A percentile compares a stretch with the other conserved stretches of the same genome.
Evolutionary conservation across 2,113 vertebrate genomes (phyloP).

Genomic region (Gasterosteus nipponicus): DNA sequence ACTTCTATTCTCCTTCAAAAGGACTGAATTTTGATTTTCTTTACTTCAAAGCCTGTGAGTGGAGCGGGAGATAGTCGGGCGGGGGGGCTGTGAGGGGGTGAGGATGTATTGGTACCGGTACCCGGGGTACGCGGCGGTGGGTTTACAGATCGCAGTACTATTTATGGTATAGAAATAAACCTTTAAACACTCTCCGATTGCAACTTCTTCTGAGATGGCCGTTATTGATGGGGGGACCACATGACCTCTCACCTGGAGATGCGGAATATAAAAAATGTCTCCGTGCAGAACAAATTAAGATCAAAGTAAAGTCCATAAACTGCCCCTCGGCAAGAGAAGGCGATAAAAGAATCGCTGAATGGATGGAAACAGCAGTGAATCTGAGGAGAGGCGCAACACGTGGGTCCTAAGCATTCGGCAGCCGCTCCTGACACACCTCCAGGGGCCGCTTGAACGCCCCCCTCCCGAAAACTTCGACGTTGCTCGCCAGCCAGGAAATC

Average conservation of each 20-base stretch:
- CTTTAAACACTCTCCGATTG: not conserved
- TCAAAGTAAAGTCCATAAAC: slow-evolving; percentile 6
- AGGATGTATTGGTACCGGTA: not conserved
- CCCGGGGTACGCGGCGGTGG: slow-evolving; percentile 11
- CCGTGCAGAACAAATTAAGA: slow-evolving; percentile 14
- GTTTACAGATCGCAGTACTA: slow-evolving; percentile 2
- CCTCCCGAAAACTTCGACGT: slow-evolving; percentile 90
- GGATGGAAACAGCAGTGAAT: slow-evolving; percentile 22
- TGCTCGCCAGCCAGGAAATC: slow-evolving; percentile 92
- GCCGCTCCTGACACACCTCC: slow-evolving; percentile 91
- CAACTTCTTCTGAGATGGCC: not conserved
- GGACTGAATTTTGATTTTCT: slow-evolving; percentile 29
- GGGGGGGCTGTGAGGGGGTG: not conserved
- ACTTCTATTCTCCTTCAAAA: not conserved
- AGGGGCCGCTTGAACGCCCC: slow-evolving; percentile 91
- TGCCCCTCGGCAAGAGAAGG: not conserved
- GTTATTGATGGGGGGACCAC: not conserved
- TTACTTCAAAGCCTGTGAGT: slow-evolving; percentile 19
- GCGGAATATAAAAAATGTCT: not conserved
- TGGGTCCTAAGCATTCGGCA: slow-evolving; percentile 86
- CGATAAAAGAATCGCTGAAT: slow-evolving; percentile 1
- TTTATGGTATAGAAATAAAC: slow-evolving; percentile 15
- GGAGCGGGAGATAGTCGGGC: not conserved
- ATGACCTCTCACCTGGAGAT: slow-evolving; percentile 19
- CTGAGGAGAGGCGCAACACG: not conserved